phyloP scores from a whole-genome alignment of 2,113 vertebrate genomes.

The Chionomys nivalis region DNA sequence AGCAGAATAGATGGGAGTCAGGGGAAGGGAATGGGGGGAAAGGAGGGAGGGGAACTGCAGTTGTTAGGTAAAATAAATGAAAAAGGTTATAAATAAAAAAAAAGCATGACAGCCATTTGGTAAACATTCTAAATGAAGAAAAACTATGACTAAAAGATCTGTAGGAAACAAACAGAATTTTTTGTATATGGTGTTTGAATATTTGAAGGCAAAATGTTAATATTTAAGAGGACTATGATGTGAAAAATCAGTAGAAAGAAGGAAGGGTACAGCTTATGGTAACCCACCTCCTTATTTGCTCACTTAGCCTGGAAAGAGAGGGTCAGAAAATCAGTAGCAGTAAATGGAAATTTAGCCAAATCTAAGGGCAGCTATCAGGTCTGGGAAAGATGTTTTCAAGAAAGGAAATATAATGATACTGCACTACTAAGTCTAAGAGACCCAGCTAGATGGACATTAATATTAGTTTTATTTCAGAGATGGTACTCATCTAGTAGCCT shows the following conservation, averaged over 20 bases:
- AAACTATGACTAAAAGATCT: not conserved
- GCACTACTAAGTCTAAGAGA: not conserved
- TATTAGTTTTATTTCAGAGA: not conserved
- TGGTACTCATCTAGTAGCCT: not conserved
- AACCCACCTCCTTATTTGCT: not conserved
- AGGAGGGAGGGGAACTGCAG: no score
- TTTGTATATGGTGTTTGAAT: not conserved
- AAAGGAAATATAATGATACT: not conserved
- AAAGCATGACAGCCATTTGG: not conserved
- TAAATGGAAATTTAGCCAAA: not conserved
- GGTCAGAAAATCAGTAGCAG: not conserved
- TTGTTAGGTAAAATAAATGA: no score
- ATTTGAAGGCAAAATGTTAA: constrained; percentile 25
- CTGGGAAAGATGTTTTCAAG: not conserved
- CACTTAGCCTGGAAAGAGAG: not conserved
- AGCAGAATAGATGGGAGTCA: no score
- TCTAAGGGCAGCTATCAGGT: constrained; percentile 16
- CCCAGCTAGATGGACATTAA: not conserved
- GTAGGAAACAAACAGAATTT: constrained; percentile 18
- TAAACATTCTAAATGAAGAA: not conserved
- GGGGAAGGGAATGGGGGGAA: no score
- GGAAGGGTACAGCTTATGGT: not conserved
- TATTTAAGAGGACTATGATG: not conserved
- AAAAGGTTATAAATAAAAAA: no score
- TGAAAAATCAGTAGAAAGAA: not conserved